Evolutionary conservation across 53 echinoderm and acorn worm genomes (phyloP).

Genomic region (Patiria pectinifera): DNA sequence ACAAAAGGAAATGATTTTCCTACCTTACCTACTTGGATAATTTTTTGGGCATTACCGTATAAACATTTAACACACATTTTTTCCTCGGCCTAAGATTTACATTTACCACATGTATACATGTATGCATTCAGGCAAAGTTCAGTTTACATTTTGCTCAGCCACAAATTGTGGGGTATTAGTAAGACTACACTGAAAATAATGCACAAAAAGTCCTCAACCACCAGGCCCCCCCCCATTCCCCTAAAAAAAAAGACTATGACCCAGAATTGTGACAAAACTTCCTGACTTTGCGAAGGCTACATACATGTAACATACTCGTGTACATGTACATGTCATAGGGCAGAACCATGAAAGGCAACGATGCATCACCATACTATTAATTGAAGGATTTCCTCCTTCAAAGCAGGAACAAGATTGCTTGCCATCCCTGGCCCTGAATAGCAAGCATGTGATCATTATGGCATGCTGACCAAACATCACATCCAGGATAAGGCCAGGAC

Average conservation of each 20-base stretch:
- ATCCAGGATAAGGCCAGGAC: background rate
- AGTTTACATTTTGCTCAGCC: no score
- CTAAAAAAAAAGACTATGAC: background rate
- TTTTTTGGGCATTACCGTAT: no score
- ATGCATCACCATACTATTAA: background rate
- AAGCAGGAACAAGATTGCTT: background rate
- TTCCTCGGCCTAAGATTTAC: no score
- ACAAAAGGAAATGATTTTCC: no score
- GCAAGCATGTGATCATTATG: background rate
- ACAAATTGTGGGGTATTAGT: no score
- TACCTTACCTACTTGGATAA: no score
- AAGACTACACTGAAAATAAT: no score
- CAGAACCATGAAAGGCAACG: background rate
- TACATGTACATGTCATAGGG: background rate
- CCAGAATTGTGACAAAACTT: background rate
- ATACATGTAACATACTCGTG: background rate
- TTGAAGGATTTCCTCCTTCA: background rate
- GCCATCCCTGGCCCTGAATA: background rate
- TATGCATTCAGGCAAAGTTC: no score
- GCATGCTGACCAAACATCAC: background rate
- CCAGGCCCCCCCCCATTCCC: no score
- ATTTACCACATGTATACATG: no score
- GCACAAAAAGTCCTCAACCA: no score
- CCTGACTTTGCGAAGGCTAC: background rate
- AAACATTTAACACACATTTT: no score